phyloP scores from a whole-genome alignment of 1,140 invertebrate species.

The Lepidurus arcticus region DNA sequence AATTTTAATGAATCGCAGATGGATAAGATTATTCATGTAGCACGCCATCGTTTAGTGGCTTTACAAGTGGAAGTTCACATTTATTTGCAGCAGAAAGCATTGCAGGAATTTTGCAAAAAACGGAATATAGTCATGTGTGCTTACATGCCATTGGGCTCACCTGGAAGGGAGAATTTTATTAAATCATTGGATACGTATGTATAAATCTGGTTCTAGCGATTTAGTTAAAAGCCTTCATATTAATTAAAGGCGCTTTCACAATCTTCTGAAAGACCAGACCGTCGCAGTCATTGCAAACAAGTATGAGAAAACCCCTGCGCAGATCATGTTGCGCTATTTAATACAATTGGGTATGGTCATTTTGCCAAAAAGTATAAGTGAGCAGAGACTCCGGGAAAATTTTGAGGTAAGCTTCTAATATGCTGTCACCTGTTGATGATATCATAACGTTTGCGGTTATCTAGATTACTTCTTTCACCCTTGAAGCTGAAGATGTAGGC shows the following conservation, averaged over 20 bases:
- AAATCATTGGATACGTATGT: constrained; percentile 25
- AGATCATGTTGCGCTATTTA: constrained; percentile 69
- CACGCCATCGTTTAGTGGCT: constrained; percentile 48
- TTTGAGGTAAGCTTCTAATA: constrained; percentile 39
- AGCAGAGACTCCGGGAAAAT: constrained; percentile 61
- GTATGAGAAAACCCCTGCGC: constrained; percentile 65
- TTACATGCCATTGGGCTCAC: constrained; percentile 75
- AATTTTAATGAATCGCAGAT: constrained; percentile 55
- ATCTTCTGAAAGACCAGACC: constrained; percentile 44
- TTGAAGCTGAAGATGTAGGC: constrained; percentile 51
- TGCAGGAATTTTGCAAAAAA: constrained; percentile 65
- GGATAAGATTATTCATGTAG: constrained; percentile 45
- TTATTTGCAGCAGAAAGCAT: constrained; percentile 69
- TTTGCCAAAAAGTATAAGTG: constrained; percentile 77
- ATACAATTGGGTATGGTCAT: constrained; percentile 64
- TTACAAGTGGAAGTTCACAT: constrained; percentile 74
- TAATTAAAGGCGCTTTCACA: constrained; percentile 34
- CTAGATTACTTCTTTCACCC: constrained; percentile 55
- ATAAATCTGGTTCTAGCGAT: background rate
- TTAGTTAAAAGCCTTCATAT: background rate
- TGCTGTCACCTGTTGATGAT: background rate
- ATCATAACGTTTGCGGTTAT: background rate
- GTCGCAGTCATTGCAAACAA: constrained; percentile 61
- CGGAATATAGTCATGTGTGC: constrained; percentile 69
- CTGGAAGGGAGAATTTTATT: constrained; percentile 45